A percentile compares a stretch with the other conserved stretches of the same genome.
These are phyloP conservation scores for Labia minor DNA, from an alignment of 2,888 invertebrate genomes.

Conservation along the genomic window DNA sequence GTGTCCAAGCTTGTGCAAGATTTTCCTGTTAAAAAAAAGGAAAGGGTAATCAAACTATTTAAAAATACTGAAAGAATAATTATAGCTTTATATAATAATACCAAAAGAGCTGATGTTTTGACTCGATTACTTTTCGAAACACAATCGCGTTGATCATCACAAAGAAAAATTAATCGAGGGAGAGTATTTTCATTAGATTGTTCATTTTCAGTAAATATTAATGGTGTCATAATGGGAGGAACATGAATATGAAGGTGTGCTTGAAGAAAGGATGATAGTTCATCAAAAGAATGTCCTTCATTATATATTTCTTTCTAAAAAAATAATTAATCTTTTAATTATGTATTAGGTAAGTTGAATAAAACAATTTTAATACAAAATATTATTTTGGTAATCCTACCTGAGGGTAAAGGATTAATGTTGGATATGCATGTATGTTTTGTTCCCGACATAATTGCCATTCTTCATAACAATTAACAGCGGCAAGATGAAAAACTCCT, in stretches of 20 bases:
- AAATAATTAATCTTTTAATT: slow-evolving; percentile 30
- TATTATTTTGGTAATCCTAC: slow-evolving; percentile 31
- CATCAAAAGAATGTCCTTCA: slow-evolving; percentile 47
- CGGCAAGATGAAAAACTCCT: slow-evolving; percentile 68
- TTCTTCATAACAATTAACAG: slow-evolving; percentile 81
- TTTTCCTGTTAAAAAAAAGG: background rate
- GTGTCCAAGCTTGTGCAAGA: background rate
- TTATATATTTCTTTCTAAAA: slow-evolving; percentile 47
- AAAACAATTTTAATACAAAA: too few relatives aligned
- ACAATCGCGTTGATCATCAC: background rate
- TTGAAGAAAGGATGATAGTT: slow-evolving; percentile 52
- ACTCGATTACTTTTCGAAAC: background rate
- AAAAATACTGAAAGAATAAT: too few relatives aligned
- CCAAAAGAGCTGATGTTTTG: background rate
- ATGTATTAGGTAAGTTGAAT: background rate
- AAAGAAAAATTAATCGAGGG: background rate
- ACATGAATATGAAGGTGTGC: slow-evolving; percentile 36
- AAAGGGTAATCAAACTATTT: too few relatives aligned
- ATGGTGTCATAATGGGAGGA: background rate
- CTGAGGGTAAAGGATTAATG: slow-evolving; percentile 55
- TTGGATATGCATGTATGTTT: slow-evolving; percentile 64
- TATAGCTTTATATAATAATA: too few relatives aligned
- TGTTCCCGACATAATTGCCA: slow-evolving; percentile 64
- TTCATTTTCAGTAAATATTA: background rate
- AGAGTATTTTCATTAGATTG: background rate